These are phyloP conservation scores for Microdon myrmicae DNA, from an alignment of 2,888 invertebrate species.

Conservation along the genomic window DNA sequence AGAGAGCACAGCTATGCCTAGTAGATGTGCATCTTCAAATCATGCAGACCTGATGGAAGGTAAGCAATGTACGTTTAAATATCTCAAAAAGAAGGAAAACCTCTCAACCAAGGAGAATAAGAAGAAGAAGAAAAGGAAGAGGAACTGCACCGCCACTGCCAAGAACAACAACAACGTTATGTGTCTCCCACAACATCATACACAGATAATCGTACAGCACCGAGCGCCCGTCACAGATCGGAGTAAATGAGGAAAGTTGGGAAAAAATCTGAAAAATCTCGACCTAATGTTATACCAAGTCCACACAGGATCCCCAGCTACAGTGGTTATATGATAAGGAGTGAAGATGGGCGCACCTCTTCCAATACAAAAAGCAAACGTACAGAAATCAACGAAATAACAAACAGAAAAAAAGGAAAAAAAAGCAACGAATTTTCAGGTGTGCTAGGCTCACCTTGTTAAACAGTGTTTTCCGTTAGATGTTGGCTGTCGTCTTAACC, in stretches of 20 bases:
- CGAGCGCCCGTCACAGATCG: constrained; percentile 31
- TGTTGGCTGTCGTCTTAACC: constrained; percentile 43
- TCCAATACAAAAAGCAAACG: constrained; percentile 19
- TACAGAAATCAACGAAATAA: too few relatives aligned
- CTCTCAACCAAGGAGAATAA: too few relatives aligned
- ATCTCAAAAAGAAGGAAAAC: constrained; percentile 44
- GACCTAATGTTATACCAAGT: constrained; percentile 47
- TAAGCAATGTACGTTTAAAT: constrained; percentile 46
- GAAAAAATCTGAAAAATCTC: constrained; percentile 29
- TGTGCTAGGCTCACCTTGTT: constrained; percentile 53
- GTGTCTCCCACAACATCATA: constrained; percentile 52
- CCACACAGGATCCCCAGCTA: background rate
- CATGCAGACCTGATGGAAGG: constrained; percentile 47
- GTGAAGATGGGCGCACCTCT: constrained; percentile 50
- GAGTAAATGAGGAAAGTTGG: constrained; percentile 39
- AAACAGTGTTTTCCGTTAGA: constrained; percentile 53
- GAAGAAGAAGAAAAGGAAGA: constrained; percentile 17
- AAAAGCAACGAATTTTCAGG: constrained; percentile 50
- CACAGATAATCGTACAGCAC: constrained; percentile 30
- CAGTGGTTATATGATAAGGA: constrained; percentile 36
- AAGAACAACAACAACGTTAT: too few relatives aligned
- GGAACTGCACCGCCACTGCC: too few relatives aligned
- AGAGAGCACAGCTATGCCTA: constrained; percentile 29
- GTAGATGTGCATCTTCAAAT: constrained; percentile 50
- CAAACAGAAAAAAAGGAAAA: background rate